These are phyloP conservation scores for Glareola pratincola DNA, from an alignment of 2,113 vertebrate species.

Conservation along the genomic window DNA sequence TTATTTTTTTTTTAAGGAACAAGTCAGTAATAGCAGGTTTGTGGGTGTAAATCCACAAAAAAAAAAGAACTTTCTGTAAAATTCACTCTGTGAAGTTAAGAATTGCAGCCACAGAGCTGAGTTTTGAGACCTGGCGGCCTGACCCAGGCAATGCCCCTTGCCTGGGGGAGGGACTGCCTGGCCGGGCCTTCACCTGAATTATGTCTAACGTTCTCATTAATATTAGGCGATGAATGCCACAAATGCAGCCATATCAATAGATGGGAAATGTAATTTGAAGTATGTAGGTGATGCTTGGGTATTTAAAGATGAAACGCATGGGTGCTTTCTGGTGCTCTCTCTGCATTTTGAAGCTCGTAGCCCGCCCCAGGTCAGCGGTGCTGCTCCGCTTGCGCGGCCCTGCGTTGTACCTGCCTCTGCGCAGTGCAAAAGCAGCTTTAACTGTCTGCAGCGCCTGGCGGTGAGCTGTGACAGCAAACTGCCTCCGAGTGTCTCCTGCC, in stretches of 20 bases:
- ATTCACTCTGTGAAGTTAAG: background rate
- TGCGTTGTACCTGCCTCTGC: rapidly evolving
- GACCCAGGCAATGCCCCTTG: background rate
- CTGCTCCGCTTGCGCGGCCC: background rate
- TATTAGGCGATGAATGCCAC: background rate
- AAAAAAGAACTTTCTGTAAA: background rate
- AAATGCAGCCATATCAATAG: background rate
- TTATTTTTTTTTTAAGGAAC: background rate
- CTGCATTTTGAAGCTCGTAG: background rate
- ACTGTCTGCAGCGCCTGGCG: background rate
- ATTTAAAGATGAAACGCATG: background rate
- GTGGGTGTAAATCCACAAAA: background rate
- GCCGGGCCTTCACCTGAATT: background rate
- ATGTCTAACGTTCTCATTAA: background rate
- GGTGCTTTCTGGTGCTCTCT: background rate
- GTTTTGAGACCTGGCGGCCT: background rate
- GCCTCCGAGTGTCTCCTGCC: background rate
- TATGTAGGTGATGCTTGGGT: background rate
- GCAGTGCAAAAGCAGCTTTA: background rate
- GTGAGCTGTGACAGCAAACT: background rate
- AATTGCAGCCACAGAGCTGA: background rate
- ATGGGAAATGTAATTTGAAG: background rate
- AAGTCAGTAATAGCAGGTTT: background rate
- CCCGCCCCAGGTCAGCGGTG: background rate
- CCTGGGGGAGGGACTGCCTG: background rate